Conservation (phyloP, 2,888 invertebrate genomes). For the Apamea sordens region DNA sequence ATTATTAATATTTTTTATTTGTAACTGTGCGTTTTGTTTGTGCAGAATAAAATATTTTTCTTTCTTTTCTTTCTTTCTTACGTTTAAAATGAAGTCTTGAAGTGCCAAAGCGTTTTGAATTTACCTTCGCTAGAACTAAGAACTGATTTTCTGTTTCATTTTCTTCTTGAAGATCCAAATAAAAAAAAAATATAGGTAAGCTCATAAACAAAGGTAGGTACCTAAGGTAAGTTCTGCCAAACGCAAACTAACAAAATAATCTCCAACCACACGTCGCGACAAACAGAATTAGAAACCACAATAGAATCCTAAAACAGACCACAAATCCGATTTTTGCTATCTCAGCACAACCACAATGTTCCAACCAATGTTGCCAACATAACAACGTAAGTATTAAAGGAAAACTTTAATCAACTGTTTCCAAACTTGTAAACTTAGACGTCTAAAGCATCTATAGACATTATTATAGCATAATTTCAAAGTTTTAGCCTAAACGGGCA, state of each 20-base stretch:
- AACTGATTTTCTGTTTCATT: not conserved
- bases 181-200: not conserved
- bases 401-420: slow-evolving; percentile 79
- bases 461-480: slow-evolving; percentile 83
- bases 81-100: not conserved
- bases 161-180: not conserved
- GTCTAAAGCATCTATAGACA: slow-evolving; percentile 63
- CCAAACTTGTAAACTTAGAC: slow-evolving; percentile 71
- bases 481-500: slow-evolving; percentile 67
- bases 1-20: no score
- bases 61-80: no score
- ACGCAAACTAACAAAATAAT: slow-evolving; percentile 44
- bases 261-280: slow-evolving; percentile 34
- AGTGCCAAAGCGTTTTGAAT: not conserved
- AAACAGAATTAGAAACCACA: slow-evolving; percentile 43
- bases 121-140: not conserved
- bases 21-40: no score
- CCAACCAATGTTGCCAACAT: slow-evolving; percentile 46
- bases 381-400: slow-evolving; percentile 61
- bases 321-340: slow-evolving; percentile 67
- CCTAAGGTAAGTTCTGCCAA: slow-evolving; percentile 13
- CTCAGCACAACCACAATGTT: slow-evolving; percentile 53
- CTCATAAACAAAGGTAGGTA: slow-evolving; percentile 14
- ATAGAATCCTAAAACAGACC: slow-evolving; percentile 54
- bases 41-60: no score